Evolutionary conservation across 1,140 invertebrate genomes (phyloP).

Genomic region (Reticulitermes speratus): DNA sequence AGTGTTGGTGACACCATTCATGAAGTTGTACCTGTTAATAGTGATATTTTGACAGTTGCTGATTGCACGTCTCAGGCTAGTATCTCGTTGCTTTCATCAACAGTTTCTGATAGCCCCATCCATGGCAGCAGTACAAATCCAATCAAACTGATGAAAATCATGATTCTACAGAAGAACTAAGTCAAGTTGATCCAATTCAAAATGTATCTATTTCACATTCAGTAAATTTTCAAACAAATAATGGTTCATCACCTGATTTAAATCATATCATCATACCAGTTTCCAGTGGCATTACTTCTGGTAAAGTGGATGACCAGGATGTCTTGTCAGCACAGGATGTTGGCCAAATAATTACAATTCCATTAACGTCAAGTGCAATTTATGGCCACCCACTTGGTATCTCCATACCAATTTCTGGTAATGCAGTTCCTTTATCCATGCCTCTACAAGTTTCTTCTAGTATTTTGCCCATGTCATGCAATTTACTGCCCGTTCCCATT

Average conservation of each 20-base stretch:
- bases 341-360: slow-evolving; percentile 30
- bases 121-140: neutral
- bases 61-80: no score
- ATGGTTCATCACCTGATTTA: neutral
- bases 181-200: neutral
- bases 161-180: slow-evolving; percentile 7
- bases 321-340: neutral
- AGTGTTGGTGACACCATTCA: neutral
- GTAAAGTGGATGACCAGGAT: slow-evolving; percentile 14
- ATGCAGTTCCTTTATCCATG: slow-evolving; percentile 21
- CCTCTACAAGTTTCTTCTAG: neutral
- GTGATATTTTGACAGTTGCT: neutral
- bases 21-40: neutral
- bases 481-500: neutral
- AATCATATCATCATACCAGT: slow-evolving; percentile 19
- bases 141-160: slow-evolving; percentile 12
- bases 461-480: neutral
- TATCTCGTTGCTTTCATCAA: neutral
- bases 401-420: slow-evolving; percentile 2
- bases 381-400: slow-evolving; percentile 20
- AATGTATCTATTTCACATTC: neutral
- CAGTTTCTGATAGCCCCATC: neutral
- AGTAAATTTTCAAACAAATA: neutral
- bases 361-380: slow-evolving; percentile 20
- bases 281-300: neutral